A percentile compares a stretch with the other conserved stretches of the same genome.
These are phyloP conservation scores for Apus apus DNA, from an alignment of 2,113 vertebrate species.

Conservation along the genomic window DNA sequence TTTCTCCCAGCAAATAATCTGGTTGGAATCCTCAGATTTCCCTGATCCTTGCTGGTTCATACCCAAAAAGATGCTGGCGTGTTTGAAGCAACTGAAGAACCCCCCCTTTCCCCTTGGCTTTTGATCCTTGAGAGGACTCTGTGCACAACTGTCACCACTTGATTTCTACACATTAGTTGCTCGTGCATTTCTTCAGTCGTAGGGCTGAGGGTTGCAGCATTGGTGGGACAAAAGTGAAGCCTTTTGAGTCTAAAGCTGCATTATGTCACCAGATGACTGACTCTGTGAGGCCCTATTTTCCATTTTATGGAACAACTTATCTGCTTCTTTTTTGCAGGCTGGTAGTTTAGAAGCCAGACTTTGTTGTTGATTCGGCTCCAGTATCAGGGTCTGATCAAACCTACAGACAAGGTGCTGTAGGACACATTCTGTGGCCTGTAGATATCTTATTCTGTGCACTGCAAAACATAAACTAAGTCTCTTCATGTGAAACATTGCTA, in stretches of 20 bases:
- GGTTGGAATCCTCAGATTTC: too few relatives aligned
- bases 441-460: background rate
- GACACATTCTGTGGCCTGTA: background rate
- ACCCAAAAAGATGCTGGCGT: background rate
- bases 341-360: background rate
- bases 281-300: background rate
- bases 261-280: background rate
- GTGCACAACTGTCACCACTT: background rate
- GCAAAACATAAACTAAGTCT: background rate
- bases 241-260: background rate
- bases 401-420: background rate
- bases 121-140: background rate
- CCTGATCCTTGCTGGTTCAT: background rate
- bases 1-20: background rate
- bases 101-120: too few relatives aligned
- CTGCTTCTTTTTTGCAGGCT: background rate
- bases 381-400: background rate
- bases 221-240: background rate
- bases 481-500: background rate
- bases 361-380: background rate
- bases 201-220: background rate
- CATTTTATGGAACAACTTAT: background rate
- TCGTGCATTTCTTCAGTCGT: background rate
- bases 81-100: background rate
- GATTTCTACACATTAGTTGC: background rate